Evolutionary conservation across 1,140 invertebrate genomes (phyloP), one percentile per base, ranked within the genome.

Genomic region (Drosophila insularis): DNA sequence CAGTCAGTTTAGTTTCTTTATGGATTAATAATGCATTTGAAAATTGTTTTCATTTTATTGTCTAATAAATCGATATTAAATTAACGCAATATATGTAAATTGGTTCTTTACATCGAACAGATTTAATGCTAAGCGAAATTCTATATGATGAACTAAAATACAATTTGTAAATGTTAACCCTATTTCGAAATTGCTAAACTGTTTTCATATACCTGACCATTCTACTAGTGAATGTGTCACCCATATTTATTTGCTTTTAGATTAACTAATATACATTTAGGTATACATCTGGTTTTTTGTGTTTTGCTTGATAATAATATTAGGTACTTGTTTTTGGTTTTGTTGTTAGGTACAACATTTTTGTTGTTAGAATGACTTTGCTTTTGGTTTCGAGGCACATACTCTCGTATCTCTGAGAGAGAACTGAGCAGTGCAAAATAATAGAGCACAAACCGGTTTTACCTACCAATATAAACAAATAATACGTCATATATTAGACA

Each of bases 1-100:
- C 19, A 75, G 40, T 40, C 40, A 35, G 10, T 50, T 50, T 50
- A 50, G 43, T 50, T 50, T 11, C 27, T 27, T 27, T 5, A 27
- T 27, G 2, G 5, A 6, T 1, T 2, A 50, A 50, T 21, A 13
- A 1, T 50, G 2, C 0, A 8, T 14, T 17, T 17, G 1, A 46
- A 23, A 46, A 46, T 46, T 19, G 8, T 19, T 46, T 46, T 8
- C 2, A 17, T 19, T 46, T 46, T 46, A 4, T 17, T 8, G 19
- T 19, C 3, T 21, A 50, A 50, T 50, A 50, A 50, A 50, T 21
- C 0, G 2, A 50, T 11, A 50, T 50, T 21, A 8, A 19, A 21
- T 11, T 11, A 11, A 11, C 11, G 17, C 17, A 21, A 21, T 11
- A 21, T 2, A 21, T 11, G 11, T 2, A 2, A 8, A 1, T 8